These are phyloP conservation scores for Nothura maculosa DNA, from an alignment of 2,797 vertebrate species.

Conservation along the genomic window DNA sequence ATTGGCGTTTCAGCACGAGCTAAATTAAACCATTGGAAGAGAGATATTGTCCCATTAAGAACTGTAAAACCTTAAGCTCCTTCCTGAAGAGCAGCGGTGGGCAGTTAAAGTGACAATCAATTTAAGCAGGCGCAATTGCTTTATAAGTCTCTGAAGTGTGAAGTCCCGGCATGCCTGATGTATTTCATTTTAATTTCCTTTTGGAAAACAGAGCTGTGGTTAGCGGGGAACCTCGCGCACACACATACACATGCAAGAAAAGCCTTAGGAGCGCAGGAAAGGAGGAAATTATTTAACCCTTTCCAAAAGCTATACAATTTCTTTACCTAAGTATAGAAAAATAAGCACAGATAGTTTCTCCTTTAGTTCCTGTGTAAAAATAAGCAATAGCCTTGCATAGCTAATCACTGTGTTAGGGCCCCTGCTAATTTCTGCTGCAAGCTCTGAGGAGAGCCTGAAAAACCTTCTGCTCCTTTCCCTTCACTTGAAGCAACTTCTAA, in stretches of 20 bases:
- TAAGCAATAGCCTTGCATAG: constrained; percentile 37
- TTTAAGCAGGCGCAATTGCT: constrained; percentile 76
- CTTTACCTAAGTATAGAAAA: constrained; percentile 72
- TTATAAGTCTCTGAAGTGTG: constrained; percentile 81
- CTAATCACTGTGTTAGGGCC: constrained; percentile 41
- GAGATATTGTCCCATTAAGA: constrained; percentile 78
- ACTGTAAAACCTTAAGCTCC: constrained; percentile 75
- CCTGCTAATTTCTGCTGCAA: constrained; percentile 52
- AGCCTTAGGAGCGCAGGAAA: constrained; percentile 42
- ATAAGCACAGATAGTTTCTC: constrained; percentile 59
- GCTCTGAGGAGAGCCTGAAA: not conserved
- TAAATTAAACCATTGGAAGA: constrained; percentile 70
- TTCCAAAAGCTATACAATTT: constrained; percentile 73
- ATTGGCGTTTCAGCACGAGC: constrained; percentile 68
- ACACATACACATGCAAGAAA: not conserved
- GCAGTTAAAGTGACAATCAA: constrained; percentile 86
- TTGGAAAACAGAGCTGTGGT: constrained; percentile 79
- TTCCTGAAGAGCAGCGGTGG: constrained; percentile 80
- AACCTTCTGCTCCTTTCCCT: not conserved
- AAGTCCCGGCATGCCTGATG: constrained; percentile 81
- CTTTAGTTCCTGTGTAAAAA: constrained; percentile 74
- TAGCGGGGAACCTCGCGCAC: constrained; percentile 69
- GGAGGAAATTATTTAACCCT: constrained; percentile 86
- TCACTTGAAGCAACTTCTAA: constrained; percentile 3
- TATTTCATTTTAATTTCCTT: constrained; percentile 90